Base-by-base conservation (phyloP, 2,113 vertebrate species). In the Orycteropus afer region DNA sequence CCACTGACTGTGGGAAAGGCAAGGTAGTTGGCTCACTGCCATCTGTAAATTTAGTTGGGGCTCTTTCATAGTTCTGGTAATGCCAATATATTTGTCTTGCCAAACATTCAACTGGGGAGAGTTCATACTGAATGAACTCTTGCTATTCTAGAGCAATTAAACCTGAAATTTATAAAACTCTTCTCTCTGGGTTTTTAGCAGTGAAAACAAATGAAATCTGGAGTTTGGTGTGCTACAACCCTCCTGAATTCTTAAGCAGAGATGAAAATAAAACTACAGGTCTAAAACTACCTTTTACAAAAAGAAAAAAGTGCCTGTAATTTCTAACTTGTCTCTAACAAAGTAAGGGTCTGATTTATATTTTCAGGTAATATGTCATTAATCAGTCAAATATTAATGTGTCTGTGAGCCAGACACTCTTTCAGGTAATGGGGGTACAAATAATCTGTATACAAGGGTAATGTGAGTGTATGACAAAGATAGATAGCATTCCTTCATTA, bases 381-480 rank as follows among this genome's bases (percentile, higher is more conserved):
- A 42, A 93, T 71, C 45, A 76, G n/a, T 65, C 20, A 92, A 47
- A 86, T 81, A 47, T 59, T 69, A 85, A 94, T 82, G 22, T 61
- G 20, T 18, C 37, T 32, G 22, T 63, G 23, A 6, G 7, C 3
- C 25, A 61, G 34, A 12, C 12, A 55, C 17, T 82, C 7, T 57
- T n/a, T 12, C 20, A 45, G 12, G 40, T 82, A 55, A 55, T 67
- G 47, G 7, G 32, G 53, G 74, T 37, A 42, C 0, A 53, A 32
- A 7, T 34, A 57, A 18, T 51, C 12, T 86, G 7, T 34, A 67
- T 34, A 74, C 14, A 49, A 61, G 47, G 49, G 7, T 77, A 34
- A 23, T 63, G 9, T 37, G 3, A 61, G 27, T 55, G 34, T 59
- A 3, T 80, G 63, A 91, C 47, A 84, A 63, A 90, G 34, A 88